Evolutionary conservation across 2,113 vertebrate species (phyloP).

Genomic region (Pholis gunnellus): DNA sequence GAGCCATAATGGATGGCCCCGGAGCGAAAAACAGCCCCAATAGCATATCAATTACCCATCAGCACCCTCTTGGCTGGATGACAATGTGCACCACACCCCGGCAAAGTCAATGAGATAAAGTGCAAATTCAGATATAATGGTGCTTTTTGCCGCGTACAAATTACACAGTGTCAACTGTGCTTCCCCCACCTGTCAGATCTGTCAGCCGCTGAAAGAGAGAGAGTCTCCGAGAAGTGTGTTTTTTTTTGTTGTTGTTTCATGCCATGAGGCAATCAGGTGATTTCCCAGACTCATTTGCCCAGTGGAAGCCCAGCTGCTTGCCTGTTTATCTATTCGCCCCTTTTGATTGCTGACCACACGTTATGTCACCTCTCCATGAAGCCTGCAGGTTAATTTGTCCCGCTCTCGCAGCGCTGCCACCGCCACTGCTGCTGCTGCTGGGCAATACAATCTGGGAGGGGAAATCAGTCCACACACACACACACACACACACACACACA

Average conservation of each 20-base stretch:
- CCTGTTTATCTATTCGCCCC: constrained; percentile 72
- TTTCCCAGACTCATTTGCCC: constrained; percentile 68
- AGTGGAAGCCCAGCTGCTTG: constrained; percentile 65
- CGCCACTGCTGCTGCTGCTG: constrained; percentile 24
- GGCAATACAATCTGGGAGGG: constrained; percentile 37
- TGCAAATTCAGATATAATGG: constrained; percentile 72
- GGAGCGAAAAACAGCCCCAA: constrained; percentile 74
- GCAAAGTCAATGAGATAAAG: constrained; percentile 70
- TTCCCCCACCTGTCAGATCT: constrained; percentile 65
- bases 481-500: no score
- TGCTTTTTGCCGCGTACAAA: constrained; percentile 66
- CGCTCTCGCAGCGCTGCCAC: constrained; percentile 4
- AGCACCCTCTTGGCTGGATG: constrained; percentile 69
- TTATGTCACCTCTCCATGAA: constrained; percentile 62
- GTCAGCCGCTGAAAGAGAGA: constrained; percentile 48
- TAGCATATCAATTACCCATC: constrained; percentile 85
- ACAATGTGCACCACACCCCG: constrained; percentile 47
- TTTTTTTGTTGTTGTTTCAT: neutral
- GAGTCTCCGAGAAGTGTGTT: constrained; percentile 6
- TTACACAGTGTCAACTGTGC: constrained; percentile 60
- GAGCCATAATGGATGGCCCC: constrained; percentile 78
- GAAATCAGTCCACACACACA: constrained; percentile 46
- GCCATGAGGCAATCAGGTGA: constrained; percentile 61
- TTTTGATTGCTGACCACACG: constrained; percentile 74
- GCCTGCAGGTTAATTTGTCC: constrained; percentile 75